A percentile compares a stretch with the other conserved stretches of the same genome.
Evolutionary conservation across 2,113 vertebrate species (phyloP).

Genomic region (cattle (Bos taurus)): ARS-UCD2.0 NC_037333.1:11010001-11010500

Average conservation of each 20-base stretch:
- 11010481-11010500: background rate
- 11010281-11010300: background rate
- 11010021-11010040: background rate
- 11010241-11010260: background rate
- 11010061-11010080: background rate
- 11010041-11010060: background rate
- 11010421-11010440: background rate
- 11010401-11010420: background rate
- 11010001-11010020: background rate
- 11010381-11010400: rapidly evolving
- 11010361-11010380: background rate
- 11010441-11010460: background rate
- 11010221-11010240: no score
- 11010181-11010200: background rate
- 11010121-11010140: background rate
- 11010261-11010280: background rate
- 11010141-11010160: background rate
- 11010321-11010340: background rate
- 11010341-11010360: background rate
- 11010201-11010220: background rate
- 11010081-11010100: background rate
- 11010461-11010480: background rate
- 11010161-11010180: background rate
- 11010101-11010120: background rate
- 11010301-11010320: no score